phyloP scores from a whole-genome alignment of 64 coral and sea anemone species.

The Dendrophyllia cribrosa region DNA sequence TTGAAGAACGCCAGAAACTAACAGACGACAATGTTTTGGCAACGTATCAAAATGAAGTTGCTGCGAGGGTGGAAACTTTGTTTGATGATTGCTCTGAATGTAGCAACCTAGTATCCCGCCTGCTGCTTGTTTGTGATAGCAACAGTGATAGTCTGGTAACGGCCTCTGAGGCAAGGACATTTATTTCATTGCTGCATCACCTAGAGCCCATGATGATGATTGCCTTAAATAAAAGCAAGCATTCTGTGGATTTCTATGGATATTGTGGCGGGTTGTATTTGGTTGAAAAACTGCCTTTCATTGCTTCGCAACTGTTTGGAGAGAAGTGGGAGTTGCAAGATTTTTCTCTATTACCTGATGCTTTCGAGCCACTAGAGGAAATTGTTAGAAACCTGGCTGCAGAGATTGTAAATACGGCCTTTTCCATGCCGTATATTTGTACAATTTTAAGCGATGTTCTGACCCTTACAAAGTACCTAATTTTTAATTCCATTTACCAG shows the following conservation, averaged over 20 bases:
- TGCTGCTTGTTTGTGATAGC: slow-evolving; percentile 50
- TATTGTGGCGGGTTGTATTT: slow-evolving; percentile 86
- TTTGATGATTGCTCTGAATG: slow-evolving; percentile 81
- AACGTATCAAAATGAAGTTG: neutral
- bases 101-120: neutral
- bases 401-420: neutral
- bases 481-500: slow-evolving; percentile 60
- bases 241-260: slow-evolving; percentile 77
- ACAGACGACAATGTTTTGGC: neutral
- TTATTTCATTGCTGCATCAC: slow-evolving; percentile 60
- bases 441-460: neutral
- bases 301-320: slow-evolving; percentile 67
- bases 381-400: neutral
- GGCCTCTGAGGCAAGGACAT: slow-evolving; percentile 38
- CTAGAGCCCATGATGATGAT: slow-evolving; percentile 67
- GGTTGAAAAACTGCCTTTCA: slow-evolving; percentile 68
- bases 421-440: slow-evolving; percentile 14
- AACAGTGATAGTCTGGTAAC: slow-evolving; percentile 61
- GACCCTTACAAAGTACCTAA: slow-evolving; percentile 35
- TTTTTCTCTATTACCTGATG: slow-evolving; percentile 63
- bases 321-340: slow-evolving; percentile 36
- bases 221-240: slow-evolving; percentile 75
- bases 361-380: slow-evolving; percentile 71
- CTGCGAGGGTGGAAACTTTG: slow-evolving; percentile 39
- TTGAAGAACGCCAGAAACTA: neutral